phyloP scores from a whole-genome alignment of 2,888 invertebrate species.

The Zygaena filipendulae region DNA sequence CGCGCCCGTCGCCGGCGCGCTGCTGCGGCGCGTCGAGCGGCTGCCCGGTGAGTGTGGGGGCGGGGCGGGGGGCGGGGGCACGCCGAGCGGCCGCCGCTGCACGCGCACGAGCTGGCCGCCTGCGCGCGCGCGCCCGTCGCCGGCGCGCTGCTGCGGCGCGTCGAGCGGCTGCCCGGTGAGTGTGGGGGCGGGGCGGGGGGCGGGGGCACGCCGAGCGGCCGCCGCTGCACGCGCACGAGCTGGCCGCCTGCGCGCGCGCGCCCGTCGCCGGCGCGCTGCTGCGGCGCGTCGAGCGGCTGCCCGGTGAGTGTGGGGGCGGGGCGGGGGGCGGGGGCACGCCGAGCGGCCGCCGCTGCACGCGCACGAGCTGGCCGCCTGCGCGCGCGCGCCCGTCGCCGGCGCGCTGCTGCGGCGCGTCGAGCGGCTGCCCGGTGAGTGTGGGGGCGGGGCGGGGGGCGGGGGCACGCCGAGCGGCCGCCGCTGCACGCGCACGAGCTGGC shows the following conservation, averaged over 20 bases:
- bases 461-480: constrained; percentile 75
- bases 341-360: constrained; percentile 73
- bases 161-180: constrained; percentile 26
- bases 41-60: constrained; percentile 23
- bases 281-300: constrained; percentile 46
- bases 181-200: not conserved
- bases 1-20: constrained; percentile 53
- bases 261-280: constrained; percentile 66
- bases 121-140: constrained; percentile 52
- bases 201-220: constrained; percentile 75
- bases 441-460: too few relatives aligned
- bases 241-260: constrained; percentile 31
- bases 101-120: constrained; percentile 37
- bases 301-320: constrained; percentile 24
- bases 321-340: constrained; percentile 56
- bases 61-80: constrained; percentile 18
- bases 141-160: constrained; percentile 59
- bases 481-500: constrained; percentile 45
- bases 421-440: constrained; percentile 25
- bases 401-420: constrained; percentile 66
- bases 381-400: constrained; percentile 51
- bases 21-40: constrained; percentile 63
- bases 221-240: constrained; percentile 46
- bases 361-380: constrained; percentile 34
- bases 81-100: constrained; percentile 74